phyloP scores from a whole-genome alignment of 2,797 vertebrate species.

The Aeoliscus strigatus region DNA sequence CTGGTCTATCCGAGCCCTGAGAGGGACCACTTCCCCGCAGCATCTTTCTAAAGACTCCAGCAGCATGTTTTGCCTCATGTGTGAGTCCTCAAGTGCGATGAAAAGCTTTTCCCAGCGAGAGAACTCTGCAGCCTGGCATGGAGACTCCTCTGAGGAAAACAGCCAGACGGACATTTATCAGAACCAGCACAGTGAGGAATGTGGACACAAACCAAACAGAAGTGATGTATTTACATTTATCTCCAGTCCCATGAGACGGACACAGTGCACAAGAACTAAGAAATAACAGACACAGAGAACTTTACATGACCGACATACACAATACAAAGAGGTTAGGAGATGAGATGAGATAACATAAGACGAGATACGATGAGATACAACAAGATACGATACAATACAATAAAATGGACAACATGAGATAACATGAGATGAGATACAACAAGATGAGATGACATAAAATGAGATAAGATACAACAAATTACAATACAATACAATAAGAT shows the following conservation, averaged over 20 bases:
- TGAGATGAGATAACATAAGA: too few relatives aligned
- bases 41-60: constrained; percentile 51
- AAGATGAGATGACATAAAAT: too few relatives aligned
- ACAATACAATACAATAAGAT: too few relatives aligned
- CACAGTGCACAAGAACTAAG: not conserved
- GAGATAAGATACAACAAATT: too few relatives aligned
- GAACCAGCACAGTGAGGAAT: not conserved
- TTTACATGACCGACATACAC: too few relatives aligned
- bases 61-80: constrained; percentile 70
- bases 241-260: too few relatives aligned
- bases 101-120: constrained; percentile 71
- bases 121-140: constrained; percentile 43
- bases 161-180: constrained; percentile 13
- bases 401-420: not conserved
- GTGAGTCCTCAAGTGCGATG: constrained; percentile 64
- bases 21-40: constrained; percentile 27
- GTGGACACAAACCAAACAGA: not conserved
- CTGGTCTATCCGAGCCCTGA: constrained; percentile 44
- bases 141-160: constrained; percentile 28
- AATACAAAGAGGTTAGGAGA: too few relatives aligned
- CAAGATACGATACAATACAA: too few relatives aligned
- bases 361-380: too few relatives aligned
- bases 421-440: too few relatives aligned
- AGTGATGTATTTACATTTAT: too few relatives aligned
- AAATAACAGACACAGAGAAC: not conserved